Base-by-base conservation (phyloP, 1,140 invertebrate genomes). In the Neotoxoptera formosana region DNA sequence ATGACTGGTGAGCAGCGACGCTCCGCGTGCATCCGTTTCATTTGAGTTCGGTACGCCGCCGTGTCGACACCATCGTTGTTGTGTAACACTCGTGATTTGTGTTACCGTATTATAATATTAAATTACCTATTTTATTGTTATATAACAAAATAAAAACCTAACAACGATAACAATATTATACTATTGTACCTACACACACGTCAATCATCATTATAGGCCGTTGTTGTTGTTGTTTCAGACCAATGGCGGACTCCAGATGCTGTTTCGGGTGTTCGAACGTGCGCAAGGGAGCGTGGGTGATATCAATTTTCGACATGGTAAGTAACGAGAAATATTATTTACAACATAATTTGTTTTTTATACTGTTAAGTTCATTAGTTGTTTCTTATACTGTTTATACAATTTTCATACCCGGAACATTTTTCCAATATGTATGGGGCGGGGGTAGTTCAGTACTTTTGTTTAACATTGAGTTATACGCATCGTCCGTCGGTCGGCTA, bases 231-330 rank as follows among this genome's bases (percentile, higher is more conserved):
- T 53, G 21, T 53, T 89, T 56, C 34, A 90, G 89, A 67, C 36
- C 53, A n/a, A 90, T 90, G 89, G 89, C 89, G 23, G 56, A 60
- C 25, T 90, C 89, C 36, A 60, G 25, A 20, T 90, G 89, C 56
- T 90, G 89, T 90, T 90, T 90, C 25, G 89, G 89, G 6, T 90
- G 53, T 90, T 90, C 89, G 7, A 60, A 90, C 53, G 53, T 90
- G 53, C 89, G 89, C 23, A 90, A 60, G 25, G 53, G 53, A 6
- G 36, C 89, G 14, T 90, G 34, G 53, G 53, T 90, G 34, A 90
- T 90, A 41, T 41, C 89, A 23, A 20, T 90, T 14, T 90, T 90
- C 25, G 36, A 90, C 17, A 67, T 60, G 36, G 89, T 90, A 17
- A 90, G 89, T 67, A 51, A 34, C 60, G 4, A 76, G 14, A 76